A percentile compares a stretch with the other conserved stretches of the same genome.
phyloP scores from a whole-genome alignment of 2,113 vertebrate genomes.

The Hemiscyllium ocellatum region DNA sequence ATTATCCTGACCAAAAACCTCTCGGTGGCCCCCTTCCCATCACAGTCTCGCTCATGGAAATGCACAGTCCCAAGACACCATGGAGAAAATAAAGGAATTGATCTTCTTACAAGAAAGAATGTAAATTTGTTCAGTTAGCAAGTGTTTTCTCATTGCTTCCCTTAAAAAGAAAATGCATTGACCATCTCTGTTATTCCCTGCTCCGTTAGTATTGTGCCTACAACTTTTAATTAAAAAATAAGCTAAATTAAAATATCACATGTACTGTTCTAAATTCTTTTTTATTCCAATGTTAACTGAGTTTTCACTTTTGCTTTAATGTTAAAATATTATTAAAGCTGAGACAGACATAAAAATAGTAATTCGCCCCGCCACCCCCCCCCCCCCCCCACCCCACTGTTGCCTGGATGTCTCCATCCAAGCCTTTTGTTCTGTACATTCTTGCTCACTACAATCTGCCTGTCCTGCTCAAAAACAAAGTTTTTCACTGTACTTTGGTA shows the following conservation, averaged over 20 bases:
- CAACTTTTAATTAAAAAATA: not conserved
- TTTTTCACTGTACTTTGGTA: too few relatives aligned
- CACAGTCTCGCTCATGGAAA: not conserved
- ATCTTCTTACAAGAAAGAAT: not conserved
- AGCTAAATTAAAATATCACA: not conserved
- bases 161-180: not conserved
- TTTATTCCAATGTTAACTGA: not conserved
- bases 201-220: not conserved
- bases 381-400: too few relatives aligned
- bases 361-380: not conserved
- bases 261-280: not conserved
- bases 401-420: too few relatives aligned
- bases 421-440: too few relatives aligned
- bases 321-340: not conserved
- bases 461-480: too few relatives aligned
- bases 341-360: not conserved
- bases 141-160: not conserved
- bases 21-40: not conserved
- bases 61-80: too few relatives aligned
- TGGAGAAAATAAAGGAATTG: not conserved
- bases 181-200: not conserved
- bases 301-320: not conserved
- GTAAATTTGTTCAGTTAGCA: not conserved
- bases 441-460: not conserved
- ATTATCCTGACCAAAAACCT: not conserved